Evolutionary conservation across 1,140 invertebrate genomes (phyloP), one percentile per base, ranked within the genome.

Genomic region (Tyrophagus putrescentiae): DNA sequence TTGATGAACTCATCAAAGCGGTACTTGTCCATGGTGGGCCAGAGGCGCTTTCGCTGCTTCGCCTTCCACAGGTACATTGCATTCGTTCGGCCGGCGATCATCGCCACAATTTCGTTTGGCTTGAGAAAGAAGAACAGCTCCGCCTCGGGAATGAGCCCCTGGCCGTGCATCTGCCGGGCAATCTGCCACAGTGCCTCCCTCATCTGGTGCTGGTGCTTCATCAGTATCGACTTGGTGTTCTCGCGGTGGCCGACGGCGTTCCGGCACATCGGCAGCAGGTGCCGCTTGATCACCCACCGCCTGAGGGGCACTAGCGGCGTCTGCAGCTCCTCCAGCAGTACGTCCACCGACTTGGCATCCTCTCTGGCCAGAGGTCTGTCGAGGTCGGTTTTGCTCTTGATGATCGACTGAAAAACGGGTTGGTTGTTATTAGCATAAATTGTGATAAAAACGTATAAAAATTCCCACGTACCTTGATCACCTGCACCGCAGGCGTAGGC

Each of bases 101-200:
- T 71, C 32, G 72, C 64, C 13, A 71, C 71, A 13, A 89, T 74
- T 71, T 89, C 85, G 33, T 74, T 62, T 27, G 79, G 72, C 1
- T 81, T 81, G 50, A 88, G 72, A 69, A 78, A 84, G 68, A 79
- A 85, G 25, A 88, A 69, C 0, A 88, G 70, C 27, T 82, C 76
- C n/a, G 69, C 65, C 41, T 80, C 74, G 0, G 84, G 84, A 16
- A 90, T 63, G 13, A 76, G 72, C 60, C 80, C 81, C 62, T 82
- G 75, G 1, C 67, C 63, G 44, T 77, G 74, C 71, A 88, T 74
- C 23, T 78, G 63, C 16, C 73, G 63, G 0, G 76, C 82, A 4
- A 88, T 68, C 41, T 71, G 68, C 34, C 73, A 70, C 63, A 79
- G 81, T 0, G 77, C 80, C 27, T 78, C 36, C 56, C 84, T 75